phyloP scores from a whole-genome alignment of 2,113 vertebrate genomes.

The Antennarius striatus region DNA sequence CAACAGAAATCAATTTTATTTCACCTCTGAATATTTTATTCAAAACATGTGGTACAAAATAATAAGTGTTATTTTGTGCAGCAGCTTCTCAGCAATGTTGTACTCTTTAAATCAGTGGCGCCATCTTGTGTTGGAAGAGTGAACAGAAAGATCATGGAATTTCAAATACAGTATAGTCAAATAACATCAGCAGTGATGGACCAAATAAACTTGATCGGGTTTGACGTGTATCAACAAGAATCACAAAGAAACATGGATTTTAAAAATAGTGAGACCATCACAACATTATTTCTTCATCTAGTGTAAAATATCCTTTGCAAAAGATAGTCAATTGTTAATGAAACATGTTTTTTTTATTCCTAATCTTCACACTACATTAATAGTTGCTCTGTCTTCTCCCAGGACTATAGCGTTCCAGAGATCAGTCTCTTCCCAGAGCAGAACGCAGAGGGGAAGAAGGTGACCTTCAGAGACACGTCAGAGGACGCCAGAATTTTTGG shows the following conservation, averaged over 20 bases:
- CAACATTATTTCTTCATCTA: too few species aligned
- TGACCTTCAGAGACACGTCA: slow-evolving; percentile 82
- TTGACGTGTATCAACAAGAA: too few species aligned
- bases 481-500: slow-evolving; percentile 83
- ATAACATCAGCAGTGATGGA: too few species aligned
- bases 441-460: slow-evolving; percentile 85
- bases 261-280: too few species aligned
- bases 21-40: background rate
- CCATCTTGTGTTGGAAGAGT: slow-evolving; percentile 51
- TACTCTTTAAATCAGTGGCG: background rate
- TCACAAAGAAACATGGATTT: too few species aligned
- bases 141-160: background rate
- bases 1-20: background rate
- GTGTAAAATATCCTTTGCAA: too few species aligned
- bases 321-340: too few species aligned
- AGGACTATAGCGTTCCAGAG: slow-evolving; percentile 90
- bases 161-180: too few species aligned
- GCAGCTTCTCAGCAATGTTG: background rate
- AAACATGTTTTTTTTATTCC: too few species aligned
- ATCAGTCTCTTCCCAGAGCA: slow-evolving; percentile 88
- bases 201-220: too few species aligned
- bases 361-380: background rate
- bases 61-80: background rate
- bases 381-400: slow-evolving; percentile 1
- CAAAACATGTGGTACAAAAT: background rate